A percentile compares a stretch with the other conserved stretches of the same genome.
Conservation (phyloP, 2,888 invertebrate genomes). For the Isoperla grammatica region DNA sequence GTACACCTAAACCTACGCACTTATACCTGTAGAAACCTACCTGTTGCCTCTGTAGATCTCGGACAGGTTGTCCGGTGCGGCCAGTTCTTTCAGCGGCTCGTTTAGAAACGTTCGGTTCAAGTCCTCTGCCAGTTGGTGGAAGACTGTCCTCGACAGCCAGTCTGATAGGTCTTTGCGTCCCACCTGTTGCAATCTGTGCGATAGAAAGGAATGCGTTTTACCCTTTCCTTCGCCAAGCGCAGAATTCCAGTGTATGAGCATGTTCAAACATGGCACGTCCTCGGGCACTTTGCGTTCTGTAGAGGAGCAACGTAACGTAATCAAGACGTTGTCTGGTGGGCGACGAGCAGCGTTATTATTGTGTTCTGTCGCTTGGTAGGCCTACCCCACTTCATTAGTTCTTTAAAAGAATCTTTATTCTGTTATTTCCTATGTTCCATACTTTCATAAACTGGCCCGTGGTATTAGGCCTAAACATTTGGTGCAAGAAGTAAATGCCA, state of each 20-base stretch:
- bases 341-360: too few relatives aligned
- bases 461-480: too few relatives aligned
- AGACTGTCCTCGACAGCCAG: constrained; percentile 55
- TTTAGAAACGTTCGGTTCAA: constrained; percentile 41
- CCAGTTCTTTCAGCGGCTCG: constrained; percentile 36
- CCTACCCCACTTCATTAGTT: too few relatives aligned
- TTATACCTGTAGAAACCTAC: too few relatives aligned
- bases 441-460: too few relatives aligned
- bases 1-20: too few relatives aligned
- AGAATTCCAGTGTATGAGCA: constrained; percentile 55
- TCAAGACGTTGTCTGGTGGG: too few relatives aligned
- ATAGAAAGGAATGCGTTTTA: constrained; percentile 52
- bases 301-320: not conserved
- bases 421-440: too few relatives aligned
- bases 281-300: constrained; percentile 46
- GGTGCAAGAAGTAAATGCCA: too few relatives aligned
- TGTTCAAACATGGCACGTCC: constrained; percentile 50
- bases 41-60: not conserved
- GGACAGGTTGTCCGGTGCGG: constrained; percentile 22
- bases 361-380: too few relatives aligned
- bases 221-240: constrained; percentile 48
- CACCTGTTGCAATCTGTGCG: constrained; percentile 53
- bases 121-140: constrained; percentile 50
- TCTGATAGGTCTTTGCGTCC: constrained; percentile 52
- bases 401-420: too few relatives aligned